A percentile compares a stretch with the other conserved stretches of the same genome.
phyloP scores from a whole-genome alignment of 2,113 vertebrate genomes.

The Daubentonia madagascariensis region DNA sequence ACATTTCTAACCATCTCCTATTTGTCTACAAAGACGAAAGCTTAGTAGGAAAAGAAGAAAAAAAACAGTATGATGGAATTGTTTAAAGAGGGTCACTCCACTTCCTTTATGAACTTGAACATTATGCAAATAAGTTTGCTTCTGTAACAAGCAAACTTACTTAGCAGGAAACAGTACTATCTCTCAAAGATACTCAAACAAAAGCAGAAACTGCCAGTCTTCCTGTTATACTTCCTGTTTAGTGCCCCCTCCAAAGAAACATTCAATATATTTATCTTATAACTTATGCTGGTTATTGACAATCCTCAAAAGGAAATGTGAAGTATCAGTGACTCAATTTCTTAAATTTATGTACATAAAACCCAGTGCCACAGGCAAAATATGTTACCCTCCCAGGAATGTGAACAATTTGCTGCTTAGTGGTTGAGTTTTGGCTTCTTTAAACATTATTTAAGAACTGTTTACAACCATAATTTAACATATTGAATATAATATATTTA shows the following conservation, averaged over 20 bases:
- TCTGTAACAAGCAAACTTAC: background rate
- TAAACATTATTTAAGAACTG: background rate
- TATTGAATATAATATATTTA: background rate
- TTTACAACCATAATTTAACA: background rate
- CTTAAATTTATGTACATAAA: background rate
- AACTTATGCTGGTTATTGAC: background rate
- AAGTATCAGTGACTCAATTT: background rate
- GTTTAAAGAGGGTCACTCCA: background rate
- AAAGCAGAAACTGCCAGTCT: slow-evolving; percentile 71
- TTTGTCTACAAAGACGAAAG: background rate
- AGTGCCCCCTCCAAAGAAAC: slow-evolving; percentile 30
- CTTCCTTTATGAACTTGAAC: background rate
- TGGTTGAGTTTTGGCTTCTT: background rate
- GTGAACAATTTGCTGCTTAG: background rate
- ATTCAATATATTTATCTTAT: background rate
- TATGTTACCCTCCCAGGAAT: background rate
- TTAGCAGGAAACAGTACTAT: slow-evolving; percentile 19
- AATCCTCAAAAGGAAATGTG: background rate
- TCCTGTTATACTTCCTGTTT: slow-evolving; percentile 81
- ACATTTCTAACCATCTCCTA: background rate
- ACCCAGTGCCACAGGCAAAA: background rate
- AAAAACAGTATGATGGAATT: background rate
- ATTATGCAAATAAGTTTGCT: accelerated
- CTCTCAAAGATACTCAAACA: slow-evolving; percentile 31
- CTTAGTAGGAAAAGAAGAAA: background rate